These are phyloP conservation scores for Gibbula magus DNA, from an alignment of 2,888 invertebrate genomes.

Conservation along the genomic window DNA sequence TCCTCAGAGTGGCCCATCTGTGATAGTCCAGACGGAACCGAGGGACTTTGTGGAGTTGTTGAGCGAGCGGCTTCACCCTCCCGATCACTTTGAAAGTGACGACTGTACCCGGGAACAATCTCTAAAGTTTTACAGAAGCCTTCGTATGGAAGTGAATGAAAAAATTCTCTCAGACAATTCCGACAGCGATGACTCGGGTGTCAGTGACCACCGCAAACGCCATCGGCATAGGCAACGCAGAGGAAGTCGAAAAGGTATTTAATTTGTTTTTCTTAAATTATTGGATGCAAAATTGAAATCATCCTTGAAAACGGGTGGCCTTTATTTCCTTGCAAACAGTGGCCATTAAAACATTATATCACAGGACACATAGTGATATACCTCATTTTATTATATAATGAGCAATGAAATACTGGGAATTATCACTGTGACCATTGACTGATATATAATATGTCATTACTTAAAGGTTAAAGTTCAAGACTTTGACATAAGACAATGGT, in stretches of 20 bases:
- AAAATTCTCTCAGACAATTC: constrained; percentile 35
- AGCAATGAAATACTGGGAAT: no score
- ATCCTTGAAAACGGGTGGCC: no score
- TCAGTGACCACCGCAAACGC: constrained; percentile 20
- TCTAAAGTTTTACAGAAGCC: constrained; percentile 30
- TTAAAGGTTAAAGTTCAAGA: no score
- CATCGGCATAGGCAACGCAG: background rate
- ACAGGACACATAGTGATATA: no score
- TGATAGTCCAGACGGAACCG: constrained; percentile 62
- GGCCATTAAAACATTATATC: no score
- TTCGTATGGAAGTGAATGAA: constrained; percentile 27
- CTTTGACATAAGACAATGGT: no score
- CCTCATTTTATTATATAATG: no score
- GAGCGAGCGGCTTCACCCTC: constrained; percentile 53
- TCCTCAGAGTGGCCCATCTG: constrained; percentile 51
- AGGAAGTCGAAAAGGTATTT: background rate
- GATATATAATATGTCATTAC: no score
- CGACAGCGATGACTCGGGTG: constrained; percentile 44
- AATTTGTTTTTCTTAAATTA: no score
- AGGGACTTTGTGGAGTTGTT: constrained; percentile 58
- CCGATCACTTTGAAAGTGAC: constrained; percentile 48
- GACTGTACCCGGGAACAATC: constrained; percentile 23
- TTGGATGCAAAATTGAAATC: no score
- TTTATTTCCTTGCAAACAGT: no score
- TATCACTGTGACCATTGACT: no score